Evolutionary conservation across 2,888 invertebrate species (phyloP).

Genomic region (Zaprionus lineosus): DNA sequence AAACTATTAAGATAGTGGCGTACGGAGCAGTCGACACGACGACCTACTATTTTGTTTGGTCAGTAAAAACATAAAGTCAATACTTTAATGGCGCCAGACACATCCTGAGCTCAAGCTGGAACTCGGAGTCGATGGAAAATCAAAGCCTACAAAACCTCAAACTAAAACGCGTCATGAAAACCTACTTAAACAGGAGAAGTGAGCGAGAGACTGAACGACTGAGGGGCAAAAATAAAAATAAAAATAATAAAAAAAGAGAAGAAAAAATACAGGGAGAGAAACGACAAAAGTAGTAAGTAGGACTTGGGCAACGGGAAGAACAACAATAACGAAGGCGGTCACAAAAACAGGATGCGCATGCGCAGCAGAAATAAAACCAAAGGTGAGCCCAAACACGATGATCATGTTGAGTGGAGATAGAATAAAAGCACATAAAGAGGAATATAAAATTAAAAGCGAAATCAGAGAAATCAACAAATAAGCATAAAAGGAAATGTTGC

Average conservation of each 20-base stretch:
- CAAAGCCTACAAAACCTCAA: conserved; percentile 25
- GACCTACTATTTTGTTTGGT: conserved; percentile 43
- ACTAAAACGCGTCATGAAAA: conserved; percentile 48
- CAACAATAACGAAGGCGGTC: conserved; percentile 37
- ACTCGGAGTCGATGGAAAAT: conserved; percentile 54
- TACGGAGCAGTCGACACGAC: conserved; percentile 18
- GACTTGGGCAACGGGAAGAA: conserved; percentile 49
- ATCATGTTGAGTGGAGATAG: conserved; percentile 51
- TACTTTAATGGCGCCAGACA: conserved; percentile 54
- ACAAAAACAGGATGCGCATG: conserved; percentile 70
- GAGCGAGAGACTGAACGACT: conserved; percentile 8
- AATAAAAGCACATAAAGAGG: conserved; percentile 33
- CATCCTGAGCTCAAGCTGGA: conserved; percentile 44
- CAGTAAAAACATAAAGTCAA: conserved; percentile 34
- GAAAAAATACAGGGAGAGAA: conserved; percentile 7
- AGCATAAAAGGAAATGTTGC: conserved; percentile 69
- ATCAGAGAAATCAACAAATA: conserved; percentile 75
- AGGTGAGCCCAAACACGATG: conserved; percentile 66
- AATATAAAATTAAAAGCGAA: conserved; percentile 58
- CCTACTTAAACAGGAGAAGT: conserved; percentile 45
- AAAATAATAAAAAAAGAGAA: too few relatives aligned
- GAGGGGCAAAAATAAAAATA: too few relatives aligned
- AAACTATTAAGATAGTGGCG: conserved; percentile 8
- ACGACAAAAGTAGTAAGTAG: conserved; percentile 43
- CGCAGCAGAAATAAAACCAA: conserved; percentile 61